These are phyloP conservation scores for Antheraea assamensis DNA, from an alignment of 2,888 invertebrate genomes.

Conservation along the genomic window DNA sequence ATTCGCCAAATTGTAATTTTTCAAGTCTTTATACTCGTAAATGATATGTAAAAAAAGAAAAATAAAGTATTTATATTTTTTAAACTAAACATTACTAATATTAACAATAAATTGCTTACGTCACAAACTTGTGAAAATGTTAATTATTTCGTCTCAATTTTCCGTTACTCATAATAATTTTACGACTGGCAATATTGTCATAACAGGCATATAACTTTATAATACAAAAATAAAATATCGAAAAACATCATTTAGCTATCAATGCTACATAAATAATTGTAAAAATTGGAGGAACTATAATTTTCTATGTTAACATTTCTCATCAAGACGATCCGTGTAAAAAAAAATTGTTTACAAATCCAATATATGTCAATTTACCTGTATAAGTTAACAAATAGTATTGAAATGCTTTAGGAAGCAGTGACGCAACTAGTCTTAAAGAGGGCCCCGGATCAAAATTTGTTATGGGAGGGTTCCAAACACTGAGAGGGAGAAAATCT, in stretches of 20 bases:
- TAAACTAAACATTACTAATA: neutral
- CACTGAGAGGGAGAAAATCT: too few relatives aligned
- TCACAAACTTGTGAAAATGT: too few relatives aligned
- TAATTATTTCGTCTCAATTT: neutral
- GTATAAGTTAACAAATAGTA: neutral
- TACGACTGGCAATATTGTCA: neutral
- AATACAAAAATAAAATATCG: neutral
- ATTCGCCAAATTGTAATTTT: conserved; percentile 21
- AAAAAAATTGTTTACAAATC: neutral
- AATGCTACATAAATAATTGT: neutral
- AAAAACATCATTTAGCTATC: neutral
- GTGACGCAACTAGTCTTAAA: too few relatives aligned
- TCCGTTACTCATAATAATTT: neutral
- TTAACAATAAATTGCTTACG: neutral
- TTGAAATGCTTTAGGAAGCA: neutral
- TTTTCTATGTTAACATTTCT: neutral
- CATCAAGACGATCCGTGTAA: neutral
- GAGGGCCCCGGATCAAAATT: too few relatives aligned
- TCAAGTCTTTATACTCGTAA: conserved; percentile 18
- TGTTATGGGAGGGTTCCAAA: too few relatives aligned
- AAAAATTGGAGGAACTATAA: neutral
- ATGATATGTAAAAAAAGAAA: conserved; percentile 10
- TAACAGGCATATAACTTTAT: neutral
- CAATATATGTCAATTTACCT: neutral
- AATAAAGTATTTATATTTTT: neutral